Base-by-base conservation (phyloP, 2,113 vertebrate genomes). In the Heterotilapia buettikoferi region DNA sequence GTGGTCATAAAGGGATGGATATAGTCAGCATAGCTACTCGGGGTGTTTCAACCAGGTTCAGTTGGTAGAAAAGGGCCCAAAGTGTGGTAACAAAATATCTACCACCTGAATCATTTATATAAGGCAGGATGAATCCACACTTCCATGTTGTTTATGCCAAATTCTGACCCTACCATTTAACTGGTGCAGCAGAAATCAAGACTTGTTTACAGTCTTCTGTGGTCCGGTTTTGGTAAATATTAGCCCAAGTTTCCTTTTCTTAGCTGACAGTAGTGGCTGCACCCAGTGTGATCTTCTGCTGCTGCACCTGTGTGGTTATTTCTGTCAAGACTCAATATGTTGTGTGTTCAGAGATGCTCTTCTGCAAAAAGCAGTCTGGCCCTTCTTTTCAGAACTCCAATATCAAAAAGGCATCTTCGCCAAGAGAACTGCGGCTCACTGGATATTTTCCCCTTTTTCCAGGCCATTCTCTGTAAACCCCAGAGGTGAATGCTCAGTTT, bases 321-420 rank as follows among this genome's bases (percentile, higher is more conserved):
- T 19, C 21, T 45, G 24, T 29, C 40, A 76, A 76, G 21, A 10
- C 14, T 0, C 6, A 16, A 12, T 26, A 45, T 5, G 0, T 73
- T 26, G 21, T 38, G 19, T 66, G 33, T 66, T 14, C 66, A 43
- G 38, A 1, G 68, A 73, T 0, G 3, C 38, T 71, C 1, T 6
- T 71, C 68, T 47, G 14, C 0, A 73, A 9, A 43, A 43, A 24
- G 12, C n/a, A 43, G 0, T 24, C 36, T 43, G 36, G 1, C 0
- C 0, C 12, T 43, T 43, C 38, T 71, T 66, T 21, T 66, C 19
- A 12, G 36, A 71, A 40, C 7, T 71, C n/a, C 12, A 40, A 43
- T 40, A 43, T 71, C 66, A 71, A 71, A 24, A 43, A 71, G 66
- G 2, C 66, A 71, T 71, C 38, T 71, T 0, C 1, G 1, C n/a